Evolutionary conservation across 2,888 invertebrate genomes (phyloP), one percentile per base, ranked within the genome.

Genomic region (Deilephila porcellus): DNA sequence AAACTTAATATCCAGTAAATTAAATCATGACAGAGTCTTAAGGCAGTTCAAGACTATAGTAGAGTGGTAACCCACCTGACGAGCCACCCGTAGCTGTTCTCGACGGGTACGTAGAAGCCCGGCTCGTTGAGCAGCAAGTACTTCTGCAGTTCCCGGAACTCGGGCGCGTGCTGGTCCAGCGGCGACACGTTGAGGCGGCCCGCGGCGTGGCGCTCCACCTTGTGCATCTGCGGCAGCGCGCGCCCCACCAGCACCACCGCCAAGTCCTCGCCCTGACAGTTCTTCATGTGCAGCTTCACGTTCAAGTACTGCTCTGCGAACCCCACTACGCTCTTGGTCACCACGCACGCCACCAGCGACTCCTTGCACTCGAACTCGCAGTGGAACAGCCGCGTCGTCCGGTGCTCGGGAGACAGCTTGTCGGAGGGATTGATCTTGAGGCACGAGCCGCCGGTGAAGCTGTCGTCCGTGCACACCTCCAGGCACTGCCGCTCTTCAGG

Each of bases 361-460:
- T 83, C 76, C 0, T 82, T 75, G 71, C 89, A 85, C 3, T 29
- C 1, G 76, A 94, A 93, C 73, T 94, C 92, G 78, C 92, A 91
- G 74, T 90, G 87, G 64, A 94, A 87, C 34, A 95, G 76, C n/a
- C 93, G 79, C 3, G 84, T 76, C 6, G 76, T 37, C 11, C 91
- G 81, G 75, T 87, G 89, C 17, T 82, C 83, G 0, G 75, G 53
- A 29, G 79, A 76, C 4, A 82, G 37, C 6, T 34, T 74, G 77
- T 93, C 93, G 0, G 91, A 86, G 2, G 91, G 93, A 72, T 91
- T 82, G 0, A 96, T 82, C 74, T 89, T 90, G 1, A 96, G 83
- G 60, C 95, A 95, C 0, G 93, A 89, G 34, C 96, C 96, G 20
- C 96, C 96, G 32, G 84, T 88, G 82, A 94, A 96, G 76, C 92